These are phyloP conservation scores for Serripes groenlandicus DNA, from an alignment of 2,888 invertebrate genomes.

Conservation along the genomic window DNA sequence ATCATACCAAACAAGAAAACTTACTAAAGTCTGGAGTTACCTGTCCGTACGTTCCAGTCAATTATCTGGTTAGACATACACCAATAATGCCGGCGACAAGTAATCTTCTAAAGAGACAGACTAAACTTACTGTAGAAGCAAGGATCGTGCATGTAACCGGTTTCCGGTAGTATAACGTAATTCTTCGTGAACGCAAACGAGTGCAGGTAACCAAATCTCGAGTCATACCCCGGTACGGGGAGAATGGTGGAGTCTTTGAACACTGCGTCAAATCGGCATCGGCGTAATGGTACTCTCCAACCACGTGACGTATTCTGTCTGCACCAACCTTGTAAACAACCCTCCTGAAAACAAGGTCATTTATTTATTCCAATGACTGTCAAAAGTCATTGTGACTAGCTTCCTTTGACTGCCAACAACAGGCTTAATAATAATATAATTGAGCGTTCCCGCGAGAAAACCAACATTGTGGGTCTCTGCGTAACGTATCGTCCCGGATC, in stretches of 20 bases:
- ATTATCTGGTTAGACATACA: too few relatives aligned
- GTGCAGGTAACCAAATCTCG: slow-evolving; percentile 54
- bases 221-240: slow-evolving; percentile 30
- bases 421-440: too few relatives aligned
- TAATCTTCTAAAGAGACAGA: not conserved
- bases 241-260: not conserved
- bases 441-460: too few relatives aligned
- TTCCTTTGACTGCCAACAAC: too few relatives aligned
- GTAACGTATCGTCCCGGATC: too few relatives aligned
- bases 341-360: slow-evolving; percentile 29
- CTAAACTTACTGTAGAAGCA: slow-evolving; percentile 40
- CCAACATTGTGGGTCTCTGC: too few relatives aligned
- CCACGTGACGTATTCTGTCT: slow-evolving; percentile 34
- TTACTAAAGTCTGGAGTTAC: too few relatives aligned
- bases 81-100: too few relatives aligned
- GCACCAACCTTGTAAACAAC: slow-evolving; percentile 55
- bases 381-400: too few relatives aligned
- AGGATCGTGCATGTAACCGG: slow-evolving; percentile 48
- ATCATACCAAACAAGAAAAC: too few relatives aligned
- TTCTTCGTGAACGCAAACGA: slow-evolving; percentile 51
- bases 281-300: slow-evolving; percentile 38
- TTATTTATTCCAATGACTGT: too few relatives aligned
- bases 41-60: too few relatives aligned
- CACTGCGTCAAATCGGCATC: slow-evolving; percentile 45
- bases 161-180: slow-evolving; percentile 53